Evolutionary conservation across 2,888 invertebrate genomes (phyloP).

Genomic region (Cephalotes varians): DNA sequence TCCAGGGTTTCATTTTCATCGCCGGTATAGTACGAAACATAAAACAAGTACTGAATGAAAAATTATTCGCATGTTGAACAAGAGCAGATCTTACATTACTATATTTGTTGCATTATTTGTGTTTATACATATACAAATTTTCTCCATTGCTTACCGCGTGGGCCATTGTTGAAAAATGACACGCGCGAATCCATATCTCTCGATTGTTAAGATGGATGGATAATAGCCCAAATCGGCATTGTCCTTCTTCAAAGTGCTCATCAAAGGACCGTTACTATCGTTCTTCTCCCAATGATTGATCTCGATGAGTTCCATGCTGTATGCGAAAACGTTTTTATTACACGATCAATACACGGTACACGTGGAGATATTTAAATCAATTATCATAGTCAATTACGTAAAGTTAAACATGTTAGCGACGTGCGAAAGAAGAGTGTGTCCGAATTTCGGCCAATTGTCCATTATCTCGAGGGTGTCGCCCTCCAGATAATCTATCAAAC

Average conservation of each 20-base stretch:
- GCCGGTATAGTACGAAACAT: conserved; percentile 76
- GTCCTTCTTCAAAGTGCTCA: conserved; percentile 57
- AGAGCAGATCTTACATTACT: not conserved
- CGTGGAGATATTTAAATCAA: not conserved
- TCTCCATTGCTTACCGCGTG: conserved; percentile 60
- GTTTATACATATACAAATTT: not conserved
- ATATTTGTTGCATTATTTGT: not conserved
- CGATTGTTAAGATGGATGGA: conserved; percentile 65
- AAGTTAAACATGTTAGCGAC: conserved; percentile 76
- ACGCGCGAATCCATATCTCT: conserved; percentile 54
- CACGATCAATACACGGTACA: not conserved
- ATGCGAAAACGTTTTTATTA: not conserved
- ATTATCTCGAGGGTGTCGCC: conserved; percentile 56
- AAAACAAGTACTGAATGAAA: conserved; percentile 74
- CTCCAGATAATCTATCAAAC: conserved; percentile 72
- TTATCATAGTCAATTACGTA: conserved; percentile 70
- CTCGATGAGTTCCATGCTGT: conserved; percentile 66
- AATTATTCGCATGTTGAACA: not conserved
- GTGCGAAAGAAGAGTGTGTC: conserved; percentile 67
- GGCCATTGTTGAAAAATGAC: conserved; percentile 67
- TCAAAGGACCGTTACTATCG: conserved; percentile 68
- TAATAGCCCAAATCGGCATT: conserved; percentile 66
- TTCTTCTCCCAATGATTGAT: conserved; percentile 63
- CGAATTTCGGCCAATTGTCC: conserved; percentile 75
- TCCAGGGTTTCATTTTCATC: conserved; percentile 67